Evolutionary conservation across 2,797 vertebrate species (phyloP).

Genomic region (Anguilla pacifica): DNA sequence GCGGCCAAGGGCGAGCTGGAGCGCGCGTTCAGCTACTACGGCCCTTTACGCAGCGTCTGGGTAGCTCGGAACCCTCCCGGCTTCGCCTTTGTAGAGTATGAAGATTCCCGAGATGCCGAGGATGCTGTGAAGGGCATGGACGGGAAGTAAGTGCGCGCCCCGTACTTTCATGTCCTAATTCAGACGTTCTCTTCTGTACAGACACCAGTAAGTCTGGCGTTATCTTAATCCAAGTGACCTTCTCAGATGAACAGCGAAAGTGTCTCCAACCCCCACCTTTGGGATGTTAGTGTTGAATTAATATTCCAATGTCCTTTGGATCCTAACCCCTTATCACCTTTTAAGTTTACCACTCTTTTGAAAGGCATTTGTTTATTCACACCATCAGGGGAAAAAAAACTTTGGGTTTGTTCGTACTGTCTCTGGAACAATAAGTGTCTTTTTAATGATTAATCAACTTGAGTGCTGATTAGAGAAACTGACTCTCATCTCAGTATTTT

Average conservation of each 20-base stretch:
- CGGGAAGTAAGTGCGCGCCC: constrained; percentile 69
- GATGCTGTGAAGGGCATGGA: constrained; percentile 79
- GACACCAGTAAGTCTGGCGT: too few relatives aligned
- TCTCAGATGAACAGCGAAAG: too few relatives aligned
- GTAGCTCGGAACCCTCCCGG: constrained; percentile 76
- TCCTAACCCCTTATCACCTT: background rate
- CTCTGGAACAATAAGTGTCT: background rate
- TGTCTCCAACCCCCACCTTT: background rate
- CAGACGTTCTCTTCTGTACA: background rate
- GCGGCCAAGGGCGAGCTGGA: constrained; percentile 76
- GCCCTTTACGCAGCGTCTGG: constrained; percentile 76
- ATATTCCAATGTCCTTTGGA: background rate
- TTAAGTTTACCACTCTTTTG: background rate
- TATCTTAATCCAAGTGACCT: too few relatives aligned
- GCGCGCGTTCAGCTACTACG: constrained; percentile 75
- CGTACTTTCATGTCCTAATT: background rate
- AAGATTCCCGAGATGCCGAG: constrained; percentile 74
- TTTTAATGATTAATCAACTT: background rate
- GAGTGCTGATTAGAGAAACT: background rate
- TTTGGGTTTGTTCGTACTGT: background rate
- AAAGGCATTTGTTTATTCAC: background rate
- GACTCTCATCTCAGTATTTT: too few relatives aligned
- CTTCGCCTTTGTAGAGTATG: constrained; percentile 78
- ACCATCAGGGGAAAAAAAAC: background rate
- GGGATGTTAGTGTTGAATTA: background rate